Percentiles rank a stretch among this genome's conserved stretches.
Evolutionary conservation across 2,888 invertebrate species (phyloP).

Genomic region (Oligia fasciuncula): DNA sequence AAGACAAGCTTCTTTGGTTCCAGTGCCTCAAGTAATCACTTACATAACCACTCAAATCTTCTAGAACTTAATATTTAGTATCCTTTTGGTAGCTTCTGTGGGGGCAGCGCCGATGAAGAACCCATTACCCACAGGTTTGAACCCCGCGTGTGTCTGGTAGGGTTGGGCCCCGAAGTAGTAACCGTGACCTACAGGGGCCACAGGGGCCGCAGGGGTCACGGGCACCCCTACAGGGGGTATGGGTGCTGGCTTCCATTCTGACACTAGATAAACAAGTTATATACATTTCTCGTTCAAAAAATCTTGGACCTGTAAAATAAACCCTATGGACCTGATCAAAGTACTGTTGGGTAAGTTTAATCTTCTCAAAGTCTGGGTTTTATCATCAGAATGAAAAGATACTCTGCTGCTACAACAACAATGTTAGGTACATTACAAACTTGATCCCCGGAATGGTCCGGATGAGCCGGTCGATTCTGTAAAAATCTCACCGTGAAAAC

Average conservation of each 20-base stretch:
- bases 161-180: constrained; percentile 39
- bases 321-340: no score
- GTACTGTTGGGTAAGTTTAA: no score
- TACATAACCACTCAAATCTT: constrained; percentile 28
- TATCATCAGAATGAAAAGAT: no score
- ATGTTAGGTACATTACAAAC: no score
- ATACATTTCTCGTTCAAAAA: background rate
- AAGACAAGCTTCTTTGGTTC: background rate
- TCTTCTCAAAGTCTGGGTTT: no score
- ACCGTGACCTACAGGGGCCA: constrained; percentile 23
- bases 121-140: constrained; percentile 12
- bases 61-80: constrained; percentile 51
- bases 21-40: constrained; percentile 22
- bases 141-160: constrained; percentile 10
- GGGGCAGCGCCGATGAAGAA: constrained; percentile 31
- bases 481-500: no score
- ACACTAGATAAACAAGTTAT: constrained; percentile 22
- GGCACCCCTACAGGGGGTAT: background rate
- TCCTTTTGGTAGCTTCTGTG: constrained; percentile 31
- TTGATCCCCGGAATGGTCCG: no score
- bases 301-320: background rate
- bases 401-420: no score
- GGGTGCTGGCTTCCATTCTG: constrained; percentile 48
- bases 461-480: no score
- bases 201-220: background rate